These are phyloP conservation scores for Cotesia glomerata DNA, from an alignment of 1,140 invertebrate genomes.

Conservation along the genomic window DNA sequence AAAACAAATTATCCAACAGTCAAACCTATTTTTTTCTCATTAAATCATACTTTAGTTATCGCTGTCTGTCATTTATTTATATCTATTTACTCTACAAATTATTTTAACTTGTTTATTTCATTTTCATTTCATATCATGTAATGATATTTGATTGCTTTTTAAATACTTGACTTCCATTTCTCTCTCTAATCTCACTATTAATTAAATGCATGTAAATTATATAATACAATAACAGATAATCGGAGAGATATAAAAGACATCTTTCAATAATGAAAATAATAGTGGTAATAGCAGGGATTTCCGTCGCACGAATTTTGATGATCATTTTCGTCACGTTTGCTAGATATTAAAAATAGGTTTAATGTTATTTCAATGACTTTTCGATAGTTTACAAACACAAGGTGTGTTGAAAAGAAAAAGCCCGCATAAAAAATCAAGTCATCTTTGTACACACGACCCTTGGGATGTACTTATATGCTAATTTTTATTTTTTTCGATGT, in stretches of 20 bases:
- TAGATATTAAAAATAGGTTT: slow-evolving; percentile 33
- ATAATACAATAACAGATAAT: background rate
- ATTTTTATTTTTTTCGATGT: slow-evolving; percentile 56
- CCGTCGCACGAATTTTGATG: slow-evolving; percentile 23
- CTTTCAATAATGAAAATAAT: slow-evolving; percentile 21
- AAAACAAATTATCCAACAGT: slow-evolving; percentile 30
- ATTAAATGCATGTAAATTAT: too few species aligned
- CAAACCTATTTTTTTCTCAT: slow-evolving; percentile 21
- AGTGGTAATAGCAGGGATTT: background rate
- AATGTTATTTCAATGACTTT: slow-evolving; percentile 62
- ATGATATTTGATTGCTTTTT: background rate
- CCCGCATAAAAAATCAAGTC: slow-evolving; percentile 48
- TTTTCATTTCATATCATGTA: background rate
- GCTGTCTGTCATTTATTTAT: slow-evolving; percentile 11
- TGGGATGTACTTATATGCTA: slow-evolving; percentile 44
- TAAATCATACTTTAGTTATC: slow-evolving; percentile 22
- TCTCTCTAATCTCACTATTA: too few species aligned
- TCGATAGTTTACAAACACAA: slow-evolving; percentile 54
- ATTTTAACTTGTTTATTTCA: background rate
- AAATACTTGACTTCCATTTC: too few species aligned
- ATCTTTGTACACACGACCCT: background rate
- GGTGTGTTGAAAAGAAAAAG: slow-evolving; percentile 36
- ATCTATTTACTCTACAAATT: background rate
- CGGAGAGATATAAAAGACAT: background rate
- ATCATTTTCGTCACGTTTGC: background rate